Evolutionary conservation across 2,888 invertebrate genomes (phyloP), one percentile per base, ranked within the genome.

Genomic region (Hydroisotoma schaefferi): DNA sequence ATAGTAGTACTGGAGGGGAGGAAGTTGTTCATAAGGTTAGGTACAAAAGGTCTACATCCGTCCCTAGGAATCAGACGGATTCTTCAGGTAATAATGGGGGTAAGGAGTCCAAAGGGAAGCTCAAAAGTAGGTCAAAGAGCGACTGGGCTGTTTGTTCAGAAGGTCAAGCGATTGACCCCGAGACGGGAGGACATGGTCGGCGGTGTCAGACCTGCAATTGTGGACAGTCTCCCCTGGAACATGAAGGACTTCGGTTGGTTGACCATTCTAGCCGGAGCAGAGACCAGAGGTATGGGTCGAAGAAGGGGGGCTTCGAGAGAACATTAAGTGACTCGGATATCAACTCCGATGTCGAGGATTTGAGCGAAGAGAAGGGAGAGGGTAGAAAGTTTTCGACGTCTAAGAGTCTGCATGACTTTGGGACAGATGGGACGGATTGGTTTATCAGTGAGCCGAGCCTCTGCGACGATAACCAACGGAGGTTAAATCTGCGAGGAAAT

Each of bases 41-140:
- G 26, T 66, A 68, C 48, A 63, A 61, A 52, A 28, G 68, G 46
- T 67, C 67, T 1, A 65, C 65, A 12, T 67, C 67, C 2, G 67
- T 67, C 4, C 67, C 67, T 8, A 53, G 68, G 18, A 66, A 58
- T 28, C 49, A 57, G 56, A 22, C 51, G 43, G 57, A 48, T 15
- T 56, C 43, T 10, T 52, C 55, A 10, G 59, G 68, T 47, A 73
- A 74, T 26, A 69, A 64, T 10, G 64, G 72, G 52, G 70, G 71
- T 29, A 59, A 73, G 33, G 57, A 61, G 5, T 47, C 55, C 25
- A 67, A 63, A 28, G 29, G 29, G 3, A 67, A 68, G 51, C 22
- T 70, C 25, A 67, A 65, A 33, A 58, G 56, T 20, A 55, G 67
- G 25, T 68, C 68, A 4, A 68, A 70, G 48, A 67, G 67, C 33